phyloP scores from a whole-genome alignment of 2,113 vertebrate genomes.

The Phylloscopus trochilus region DNA sequence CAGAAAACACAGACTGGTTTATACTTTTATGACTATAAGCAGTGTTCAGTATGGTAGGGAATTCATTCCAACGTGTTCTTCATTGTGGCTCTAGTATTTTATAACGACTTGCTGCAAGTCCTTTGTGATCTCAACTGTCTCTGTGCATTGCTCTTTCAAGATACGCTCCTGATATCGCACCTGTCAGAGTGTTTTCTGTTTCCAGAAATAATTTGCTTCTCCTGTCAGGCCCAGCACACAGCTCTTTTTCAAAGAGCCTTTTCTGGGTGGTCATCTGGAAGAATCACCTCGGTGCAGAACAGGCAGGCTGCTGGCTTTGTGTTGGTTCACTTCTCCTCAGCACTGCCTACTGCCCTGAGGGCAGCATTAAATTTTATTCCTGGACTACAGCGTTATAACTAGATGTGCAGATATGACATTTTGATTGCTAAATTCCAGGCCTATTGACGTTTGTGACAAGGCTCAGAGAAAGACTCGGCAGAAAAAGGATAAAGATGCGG shows the following conservation, averaged over 20 bases:
- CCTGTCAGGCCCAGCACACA: background rate
- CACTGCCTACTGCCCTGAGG: background rate
- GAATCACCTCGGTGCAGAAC: background rate
- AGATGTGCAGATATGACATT: background rate
- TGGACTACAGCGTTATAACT: background rate
- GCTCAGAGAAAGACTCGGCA: background rate
- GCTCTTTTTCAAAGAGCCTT: background rate
- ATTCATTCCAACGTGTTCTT: background rate
- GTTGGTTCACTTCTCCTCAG: background rate
- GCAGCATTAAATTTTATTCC: background rate
- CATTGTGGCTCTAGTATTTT: background rate
- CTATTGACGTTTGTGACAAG: background rate
- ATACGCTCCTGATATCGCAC: background rate
- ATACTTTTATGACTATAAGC: background rate
- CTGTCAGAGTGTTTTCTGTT: background rate
- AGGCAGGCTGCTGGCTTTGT: background rate
- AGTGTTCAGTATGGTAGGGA: background rate
- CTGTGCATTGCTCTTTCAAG: background rate
- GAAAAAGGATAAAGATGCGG: background rate
- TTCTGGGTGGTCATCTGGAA: background rate
- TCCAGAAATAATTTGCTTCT: slow-evolving; percentile 7
- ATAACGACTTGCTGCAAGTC: background rate
- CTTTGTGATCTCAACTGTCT: background rate
- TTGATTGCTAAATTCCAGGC: background rate
- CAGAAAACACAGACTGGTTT: slow-evolving; percentile 4